phyloP scores from a whole-genome alignment of 2,797 vertebrate genomes.

The Spinus pinus region DNA sequence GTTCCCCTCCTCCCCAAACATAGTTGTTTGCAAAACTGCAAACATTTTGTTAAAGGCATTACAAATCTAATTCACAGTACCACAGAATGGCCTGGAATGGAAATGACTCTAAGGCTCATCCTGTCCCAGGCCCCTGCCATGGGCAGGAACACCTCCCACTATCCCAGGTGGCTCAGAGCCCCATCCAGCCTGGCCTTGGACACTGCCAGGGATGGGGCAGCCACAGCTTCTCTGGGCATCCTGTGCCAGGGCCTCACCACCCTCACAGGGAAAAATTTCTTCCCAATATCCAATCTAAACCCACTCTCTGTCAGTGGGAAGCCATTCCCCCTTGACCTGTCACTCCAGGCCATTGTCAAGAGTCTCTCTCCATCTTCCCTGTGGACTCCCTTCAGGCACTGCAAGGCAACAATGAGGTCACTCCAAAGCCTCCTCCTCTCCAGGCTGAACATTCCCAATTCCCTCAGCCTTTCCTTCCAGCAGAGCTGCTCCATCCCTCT shows the following conservation, averaged over 20 bases:
- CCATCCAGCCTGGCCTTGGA: not conserved
- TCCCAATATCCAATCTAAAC: rapidly evolving
- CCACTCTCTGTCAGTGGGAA: rapidly evolving
- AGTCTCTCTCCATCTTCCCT: not conserved
- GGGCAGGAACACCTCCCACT: not conserved
- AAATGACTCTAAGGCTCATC: not conserved
- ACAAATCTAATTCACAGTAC: not conserved
- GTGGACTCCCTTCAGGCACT: not conserved
- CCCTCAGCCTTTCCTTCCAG: not conserved
- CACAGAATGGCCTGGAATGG: not conserved
- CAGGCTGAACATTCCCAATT: not conserved
- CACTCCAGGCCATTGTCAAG: not conserved
- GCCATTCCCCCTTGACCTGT: not conserved
- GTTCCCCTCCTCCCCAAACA: not conserved
- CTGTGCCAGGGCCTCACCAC: not conserved
- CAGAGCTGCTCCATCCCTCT: not conserved
- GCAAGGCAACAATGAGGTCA: not conserved
- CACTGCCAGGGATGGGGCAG: not conserved
- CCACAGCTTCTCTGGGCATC: rapidly evolving
- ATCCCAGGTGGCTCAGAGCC: rapidly evolving
- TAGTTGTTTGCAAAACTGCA: not conserved
- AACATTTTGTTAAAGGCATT: not conserved
- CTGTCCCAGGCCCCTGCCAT: rapidly evolving
- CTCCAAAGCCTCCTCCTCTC: not conserved
- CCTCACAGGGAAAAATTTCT: not conserved